phyloP scores from a whole-genome alignment of 2,113 vertebrate species.

The Scartelaos histophorus region DNA sequence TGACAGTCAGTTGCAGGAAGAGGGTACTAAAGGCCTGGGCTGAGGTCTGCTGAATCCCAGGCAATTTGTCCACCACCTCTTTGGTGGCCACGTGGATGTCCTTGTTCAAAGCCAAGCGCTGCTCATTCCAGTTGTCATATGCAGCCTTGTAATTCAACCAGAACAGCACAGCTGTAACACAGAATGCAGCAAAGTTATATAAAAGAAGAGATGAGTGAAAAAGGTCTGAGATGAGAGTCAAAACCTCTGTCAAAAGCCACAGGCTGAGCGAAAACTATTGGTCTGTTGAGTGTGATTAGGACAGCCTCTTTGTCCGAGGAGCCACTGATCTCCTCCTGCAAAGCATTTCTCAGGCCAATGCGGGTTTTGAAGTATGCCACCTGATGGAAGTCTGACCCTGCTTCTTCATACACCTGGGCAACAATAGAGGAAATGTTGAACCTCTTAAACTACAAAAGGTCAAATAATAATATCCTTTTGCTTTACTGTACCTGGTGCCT shows the following conservation, averaged over 20 bases:
- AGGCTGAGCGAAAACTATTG: constrained; percentile 96
- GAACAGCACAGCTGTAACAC: constrained; percentile 90
- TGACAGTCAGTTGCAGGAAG: constrained; percentile 96
- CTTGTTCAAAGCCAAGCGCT: constrained; percentile 93
- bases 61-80: constrained; percentile 97
- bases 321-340: constrained; percentile 95
- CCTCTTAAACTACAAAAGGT: not conserved
- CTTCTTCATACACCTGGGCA: constrained; percentile 96
- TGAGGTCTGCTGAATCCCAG: constrained; percentile 95
- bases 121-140: constrained; percentile 98
- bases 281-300: constrained; percentile 95
- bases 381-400: constrained; percentile 97
- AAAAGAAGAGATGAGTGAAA: not conserved
- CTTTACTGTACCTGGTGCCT: constrained; percentile 88
- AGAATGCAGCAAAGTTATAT: not conserved
- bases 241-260: constrained; percentile 97
- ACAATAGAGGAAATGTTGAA: not conserved
- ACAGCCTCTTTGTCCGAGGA: constrained; percentile 96
- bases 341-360: constrained; percentile 93
- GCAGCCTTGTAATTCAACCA: constrained; percentile 99
- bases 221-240: not conserved
- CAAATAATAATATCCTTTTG: not conserved
- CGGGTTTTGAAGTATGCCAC: constrained; percentile 98
- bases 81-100: constrained; percentile 98
- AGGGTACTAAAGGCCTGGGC: constrained; percentile 97